Evolutionary conservation across 1,140 invertebrate species (phyloP), one percentile per base, ranked within the genome.

Genomic region (Globodera rostochiensis): DNA sequence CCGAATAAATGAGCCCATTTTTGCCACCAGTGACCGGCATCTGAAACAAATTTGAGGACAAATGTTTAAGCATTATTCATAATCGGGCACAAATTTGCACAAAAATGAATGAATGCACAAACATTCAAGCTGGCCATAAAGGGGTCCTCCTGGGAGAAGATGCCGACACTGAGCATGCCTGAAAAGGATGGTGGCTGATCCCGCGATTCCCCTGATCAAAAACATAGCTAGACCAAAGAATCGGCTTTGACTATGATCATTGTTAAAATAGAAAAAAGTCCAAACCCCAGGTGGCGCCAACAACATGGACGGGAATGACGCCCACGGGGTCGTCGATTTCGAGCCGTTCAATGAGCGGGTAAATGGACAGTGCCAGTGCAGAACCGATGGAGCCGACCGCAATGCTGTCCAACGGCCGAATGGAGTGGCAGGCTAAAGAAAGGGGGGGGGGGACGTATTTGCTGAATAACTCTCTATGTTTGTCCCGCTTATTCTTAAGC

Each of bases 241-340:
- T n/a, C 60, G n/a, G n/a, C 60, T n/a, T n/a, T n/a, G 60, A 15
- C 2, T 2, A 1, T 36, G 36, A 36, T 36, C 36, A 36, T n/a
- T 45, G 36, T 21, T 19, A 21, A 76, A n/a, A 64, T 7, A 8
- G 45, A 9, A 15, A 9, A 21, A 21, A 57, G 19, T 19, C 3
- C 57, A n/a, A 76, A 78, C 90, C 90, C 90, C 90, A 90, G 3
- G 86, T 60, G 36, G 88, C 86, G 21, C 85, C 89, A 49, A 91
- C 84, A 4, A 88, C 90, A 80, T 91, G 90, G 2, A 91, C 90
- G 13, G 90, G 89, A n/a, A 91, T 84, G 49, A 91, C 88, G 69
- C 90, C 90, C 47, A 91, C 90, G 21, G 90, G 90, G 83, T 91
- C 90, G 74, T 91, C 90, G 60, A 91, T 89, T 75, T 86, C 74